Base-by-base conservation (phyloP, 2,797 vertebrate species). In the Lates japonicus region DNA sequence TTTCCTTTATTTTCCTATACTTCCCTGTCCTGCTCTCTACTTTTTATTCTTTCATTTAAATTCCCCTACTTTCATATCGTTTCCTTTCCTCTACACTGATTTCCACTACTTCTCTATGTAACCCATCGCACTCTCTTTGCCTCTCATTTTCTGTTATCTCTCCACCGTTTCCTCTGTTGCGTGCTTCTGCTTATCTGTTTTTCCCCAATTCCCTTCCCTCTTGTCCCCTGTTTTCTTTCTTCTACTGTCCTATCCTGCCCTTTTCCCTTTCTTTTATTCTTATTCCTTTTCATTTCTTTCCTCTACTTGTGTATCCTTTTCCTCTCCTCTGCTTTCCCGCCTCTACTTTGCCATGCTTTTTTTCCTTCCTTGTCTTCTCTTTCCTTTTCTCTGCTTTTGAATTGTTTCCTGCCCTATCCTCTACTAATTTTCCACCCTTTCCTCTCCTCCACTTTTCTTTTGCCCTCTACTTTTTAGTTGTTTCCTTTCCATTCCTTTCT, bases 91-190 rank as follows among this genome's bases (percentile, higher is more conserved):
- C 52, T 14, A 5, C 11, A 35, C n/a, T 13, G 6, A 8, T 33
- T 31, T 55, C 54, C 10, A 35, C 7, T 29, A 0, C 17, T 62
- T 5, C 55, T 6, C 64, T 39, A 39, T 37, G 33, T 39, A 37
- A 51, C 37, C 48, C 41, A 25, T 37, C 55, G 2, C 42, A 55
- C 5, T 33, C 29, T n/a, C 54, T 60, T 58, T 31, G 25, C 25
- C 39, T 37, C 35, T 54, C 22, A 39, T 39, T 39, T 78, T 54
- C 3, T 75, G 7, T 61, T 63, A n/a, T 75, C 51, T 75, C 25
- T 48, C 22, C 58, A 20, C 37, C 44, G 16, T 25, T 75, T 66
- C 54, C 22, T 5, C 67, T 2, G 42, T 78, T 58, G 70, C 20
- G 68, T 0, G 0, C 31, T 49, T 66, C 37, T 31, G 44, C 9